Percentiles rank a stretch among this genome's conserved stretches.
These are phyloP conservation scores for Ametastegia equiseti DNA, from an alignment of 2,888 invertebrate species.

Conservation along the genomic window DNA sequence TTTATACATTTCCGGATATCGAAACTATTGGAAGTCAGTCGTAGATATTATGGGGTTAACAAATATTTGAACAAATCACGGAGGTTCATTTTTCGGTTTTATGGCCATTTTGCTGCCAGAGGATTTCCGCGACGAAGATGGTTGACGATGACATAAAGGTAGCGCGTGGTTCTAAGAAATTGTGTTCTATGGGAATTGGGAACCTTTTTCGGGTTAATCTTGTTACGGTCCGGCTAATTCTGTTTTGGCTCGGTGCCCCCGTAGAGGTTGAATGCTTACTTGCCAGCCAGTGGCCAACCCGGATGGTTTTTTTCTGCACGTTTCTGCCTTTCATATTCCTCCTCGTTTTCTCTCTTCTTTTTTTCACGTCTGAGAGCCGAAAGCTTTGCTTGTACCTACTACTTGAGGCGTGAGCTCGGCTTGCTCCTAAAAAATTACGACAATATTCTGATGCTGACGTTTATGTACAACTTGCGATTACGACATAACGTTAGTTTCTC, in stretches of 20 bases:
- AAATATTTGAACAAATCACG: neutral
- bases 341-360: neutral
- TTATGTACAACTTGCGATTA: neutral
- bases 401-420: neutral
- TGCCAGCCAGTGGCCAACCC: neutral
- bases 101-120: neutral
- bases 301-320: neutral
- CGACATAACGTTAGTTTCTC: neutral
- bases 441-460: constrained; percentile 2
- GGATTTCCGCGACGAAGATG: neutral
- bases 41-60: neutral
- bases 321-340: constrained; percentile 1
- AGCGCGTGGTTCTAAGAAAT: neutral
- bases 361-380: neutral
- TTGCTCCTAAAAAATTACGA: neutral
- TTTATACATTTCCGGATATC: no score
- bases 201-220: constrained; percentile 1
- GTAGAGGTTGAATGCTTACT: neutral
- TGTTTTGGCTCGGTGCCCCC: neutral
- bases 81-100: neutral
- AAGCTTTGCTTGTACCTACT: neutral
- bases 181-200: neutral
- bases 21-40: neutral
- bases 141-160: neutral
- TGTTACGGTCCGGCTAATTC: constrained; percentile 5